These are phyloP conservation scores for Sebastes elongatus DNA, from an alignment of 2,797 vertebrate species.

Conservation along the genomic window DNA sequence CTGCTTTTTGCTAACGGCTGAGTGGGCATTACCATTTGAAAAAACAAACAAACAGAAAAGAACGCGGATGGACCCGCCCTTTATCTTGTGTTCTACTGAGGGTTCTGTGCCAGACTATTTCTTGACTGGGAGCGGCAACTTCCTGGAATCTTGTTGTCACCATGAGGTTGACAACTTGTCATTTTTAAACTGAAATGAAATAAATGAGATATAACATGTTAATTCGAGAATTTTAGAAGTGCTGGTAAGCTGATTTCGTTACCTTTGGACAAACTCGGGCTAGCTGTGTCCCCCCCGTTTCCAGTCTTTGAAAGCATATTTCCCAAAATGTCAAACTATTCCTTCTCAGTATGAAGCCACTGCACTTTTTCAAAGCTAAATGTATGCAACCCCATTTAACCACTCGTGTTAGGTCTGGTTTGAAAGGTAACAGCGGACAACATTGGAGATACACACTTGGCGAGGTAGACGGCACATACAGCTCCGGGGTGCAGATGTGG, in stretches of 20 bases:
- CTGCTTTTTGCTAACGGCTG: too few species aligned
- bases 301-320: too few species aligned
- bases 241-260: neutral
- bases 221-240: neutral
- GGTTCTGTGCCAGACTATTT: neutral
- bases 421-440: neutral
- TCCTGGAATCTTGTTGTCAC: neutral
- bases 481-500: slow-evolving; percentile 87
- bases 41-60: too few species aligned
- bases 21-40: too few species aligned
- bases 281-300: too few species aligned
- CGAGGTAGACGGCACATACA: slow-evolving; percentile 88
- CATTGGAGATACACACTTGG: slow-evolving; percentile 85
- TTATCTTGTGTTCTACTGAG: too few species aligned
- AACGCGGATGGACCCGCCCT: too few species aligned
- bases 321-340: too few species aligned
- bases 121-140: neutral
- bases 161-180: neutral
- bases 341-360: too few species aligned
- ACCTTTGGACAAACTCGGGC: too few species aligned
- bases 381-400: neutral
- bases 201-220: too few species aligned
- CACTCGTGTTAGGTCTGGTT: neutral
- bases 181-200: neutral
- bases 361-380: too few species aligned